A percentile compares a stretch with the other conserved stretches of the same genome.
Conservation (phyloP, 2,113 vertebrate genomes). For the Ancistrus triradiatus region DNA sequence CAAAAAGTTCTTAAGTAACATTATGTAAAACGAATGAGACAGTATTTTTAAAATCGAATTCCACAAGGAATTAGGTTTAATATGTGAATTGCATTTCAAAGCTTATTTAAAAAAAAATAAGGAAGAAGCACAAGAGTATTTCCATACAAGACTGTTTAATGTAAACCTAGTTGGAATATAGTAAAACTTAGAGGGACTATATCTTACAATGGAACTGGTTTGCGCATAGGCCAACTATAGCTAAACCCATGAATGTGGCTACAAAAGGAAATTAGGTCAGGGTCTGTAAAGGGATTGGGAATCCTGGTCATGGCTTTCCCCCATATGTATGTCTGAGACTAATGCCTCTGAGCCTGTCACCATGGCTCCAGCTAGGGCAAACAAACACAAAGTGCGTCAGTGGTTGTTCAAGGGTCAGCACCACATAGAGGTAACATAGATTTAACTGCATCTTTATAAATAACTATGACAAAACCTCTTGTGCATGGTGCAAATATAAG, state of each 20-base stretch:
- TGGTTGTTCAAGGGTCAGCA: constrained; percentile 20
- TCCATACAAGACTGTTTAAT: neutral
- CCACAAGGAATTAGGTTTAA: neutral
- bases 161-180: constrained; percentile 19
- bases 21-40: no score
- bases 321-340: constrained; percentile 40
- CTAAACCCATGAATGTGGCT: constrained; percentile 11
- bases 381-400: constrained; percentile 58
- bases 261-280: constrained; percentile 40
- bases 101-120: no score
- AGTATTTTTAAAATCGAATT: no score
- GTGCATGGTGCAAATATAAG: constrained; percentile 40
- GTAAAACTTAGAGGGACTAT: neutral
- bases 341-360: constrained; percentile 48
- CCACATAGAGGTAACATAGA: constrained; percentile 10
- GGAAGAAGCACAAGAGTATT: neutral
- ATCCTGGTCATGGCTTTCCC: constrained; percentile 24
- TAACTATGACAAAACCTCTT: constrained; percentile 49
- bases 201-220: constrained; percentile 1
- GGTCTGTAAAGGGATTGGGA: constrained; percentile 28
- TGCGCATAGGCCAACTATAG: constrained; percentile 36
- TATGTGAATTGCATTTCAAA: no score
- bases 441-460: constrained; percentile 53
- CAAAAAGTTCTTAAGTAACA: no score
- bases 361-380: constrained; percentile 49